phyloP scores from a whole-genome alignment of 2,113 vertebrate species.

The Corythaeola cristata region DNA sequence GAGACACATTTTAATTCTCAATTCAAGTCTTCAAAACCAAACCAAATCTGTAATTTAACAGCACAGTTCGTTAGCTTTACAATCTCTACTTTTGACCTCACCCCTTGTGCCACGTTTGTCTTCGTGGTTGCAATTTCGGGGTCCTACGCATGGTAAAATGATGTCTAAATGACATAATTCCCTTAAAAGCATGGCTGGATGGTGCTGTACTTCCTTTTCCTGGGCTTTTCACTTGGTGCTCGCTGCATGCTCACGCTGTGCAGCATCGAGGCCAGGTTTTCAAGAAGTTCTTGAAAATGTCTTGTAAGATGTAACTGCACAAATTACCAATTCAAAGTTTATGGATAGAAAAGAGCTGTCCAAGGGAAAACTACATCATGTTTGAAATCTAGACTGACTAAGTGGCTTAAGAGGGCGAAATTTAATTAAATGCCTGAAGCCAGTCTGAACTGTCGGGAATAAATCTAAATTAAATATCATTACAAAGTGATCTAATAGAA shows the following conservation, averaged over 20 bases:
- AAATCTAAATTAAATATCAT: constrained; percentile 78
- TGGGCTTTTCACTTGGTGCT: background rate
- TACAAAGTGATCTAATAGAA: constrained; percentile 69
- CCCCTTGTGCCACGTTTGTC: background rate
- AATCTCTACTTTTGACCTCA: background rate
- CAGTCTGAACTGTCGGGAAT: constrained; percentile 61
- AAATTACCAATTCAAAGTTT: constrained; percentile 44
- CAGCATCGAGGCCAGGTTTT: background rate
- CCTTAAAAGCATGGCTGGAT: background rate
- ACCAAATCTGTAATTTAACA: background rate
- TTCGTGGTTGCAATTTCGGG: accelerated
- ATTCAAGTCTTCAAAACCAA: background rate
- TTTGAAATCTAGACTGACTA: constrained; percentile 58
- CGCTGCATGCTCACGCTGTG: accelerated
- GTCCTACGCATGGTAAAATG: accelerated
- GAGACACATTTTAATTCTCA: background rate
- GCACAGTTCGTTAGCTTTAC: background rate
- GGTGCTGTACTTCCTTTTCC: background rate
- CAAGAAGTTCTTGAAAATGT: background rate
- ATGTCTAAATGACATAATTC: accelerated
- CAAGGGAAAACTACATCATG: constrained; percentile 32
- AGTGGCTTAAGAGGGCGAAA: constrained; percentile 64
- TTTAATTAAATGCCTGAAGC: constrained; percentile 72
- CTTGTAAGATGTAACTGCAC: background rate
- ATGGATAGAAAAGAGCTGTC: background rate